Evolutionary conservation across 2,888 invertebrate genomes (phyloP).

Genomic region (Drosophila subsilvestris): DNA sequence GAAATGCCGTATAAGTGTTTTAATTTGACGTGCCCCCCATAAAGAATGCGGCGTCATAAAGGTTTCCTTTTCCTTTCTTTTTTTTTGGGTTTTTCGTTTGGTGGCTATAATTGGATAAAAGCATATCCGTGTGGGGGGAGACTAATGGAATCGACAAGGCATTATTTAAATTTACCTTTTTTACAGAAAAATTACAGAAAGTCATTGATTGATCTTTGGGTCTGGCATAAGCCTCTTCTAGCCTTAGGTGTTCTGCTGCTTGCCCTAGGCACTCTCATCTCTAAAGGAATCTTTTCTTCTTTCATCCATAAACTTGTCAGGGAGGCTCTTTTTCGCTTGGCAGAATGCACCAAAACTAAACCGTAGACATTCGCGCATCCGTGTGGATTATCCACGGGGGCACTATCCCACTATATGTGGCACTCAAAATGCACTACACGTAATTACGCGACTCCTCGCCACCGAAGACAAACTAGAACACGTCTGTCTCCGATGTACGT

Average conservation of each 20-base stretch:
- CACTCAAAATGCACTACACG: slow-evolving; percentile 65
- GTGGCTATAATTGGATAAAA: slow-evolving; percentile 48
- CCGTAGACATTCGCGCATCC: slow-evolving; percentile 28
- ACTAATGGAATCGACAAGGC: background rate
- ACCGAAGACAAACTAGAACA: slow-evolving; percentile 70
- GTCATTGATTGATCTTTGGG: background rate
- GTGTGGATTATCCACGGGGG: slow-evolving; percentile 24
- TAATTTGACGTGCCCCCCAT: slow-evolving; percentile 55
- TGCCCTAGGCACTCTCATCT: background rate
- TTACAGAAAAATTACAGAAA: background rate
- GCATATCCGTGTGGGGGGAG: background rate
- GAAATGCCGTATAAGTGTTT: slow-evolving; percentile 51
- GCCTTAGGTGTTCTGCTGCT: too few relatives aligned
- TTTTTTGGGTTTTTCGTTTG: background rate
- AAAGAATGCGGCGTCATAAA: slow-evolving; percentile 46
- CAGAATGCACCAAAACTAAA: slow-evolving; percentile 4
- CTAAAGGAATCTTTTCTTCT: background rate
- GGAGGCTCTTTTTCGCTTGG: background rate
- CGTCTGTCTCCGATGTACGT: slow-evolving; percentile 61
- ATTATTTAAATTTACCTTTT: background rate
- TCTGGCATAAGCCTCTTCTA: background rate
- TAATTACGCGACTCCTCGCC: slow-evolving; percentile 49
- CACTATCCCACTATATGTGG: slow-evolving; percentile 37
- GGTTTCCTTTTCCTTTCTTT: slow-evolving; percentile 21
- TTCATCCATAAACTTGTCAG: background rate